Base-by-base conservation (phyloP, 2,113 vertebrate species). In the Anolis carolinensis region DNA sequence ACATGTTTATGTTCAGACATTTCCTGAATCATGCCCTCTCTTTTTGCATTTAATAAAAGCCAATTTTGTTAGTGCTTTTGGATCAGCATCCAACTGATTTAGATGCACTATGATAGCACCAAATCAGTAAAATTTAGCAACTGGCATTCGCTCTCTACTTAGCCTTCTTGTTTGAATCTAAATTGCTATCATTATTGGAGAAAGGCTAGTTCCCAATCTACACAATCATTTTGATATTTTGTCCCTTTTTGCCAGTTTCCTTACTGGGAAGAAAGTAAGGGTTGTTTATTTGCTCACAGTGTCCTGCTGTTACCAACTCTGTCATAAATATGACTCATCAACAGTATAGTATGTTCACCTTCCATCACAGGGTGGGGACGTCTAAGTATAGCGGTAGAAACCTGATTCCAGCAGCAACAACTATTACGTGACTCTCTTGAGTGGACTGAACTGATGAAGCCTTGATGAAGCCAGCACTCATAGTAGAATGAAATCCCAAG, bases 281-380 rank as follows among this genome's bases (percentile, higher is more conserved):
- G n/a, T 23, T 62, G 67, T 34, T 52, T 82, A 30, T 50, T 68
- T 62, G 32, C 44, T 32, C 23, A 4, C 10, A 16, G 55, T 59
- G 39, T 32, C 48, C 55, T 72, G 81, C 25, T 72, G 23, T 30
- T 77, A 52, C 48, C 30, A 30, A 55, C 30, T 48, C 62, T 44
- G 16, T 14, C 68, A 55, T 55, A 20, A 72, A 1, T 25, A 36
- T 72, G 68, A 82, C 44, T 82, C 67, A 82, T 72, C 67, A 55
- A 82, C 68, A 82, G 81, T 25, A 82, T 55, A 82, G 67, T 16
- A 82, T 72, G 81, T 72, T 55, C 67, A 72, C 81, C 81, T 72
- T 82, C 67, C 81, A 72, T 10, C 48, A 7, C 10, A 72, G 81
- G 81, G 68, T 82, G 81, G 52, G 81, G 81, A 3, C 36, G 67